phyloP scores from a whole-genome alignment of 1,140 invertebrate species.

The Ptiloglossa arizonensis region DNA sequence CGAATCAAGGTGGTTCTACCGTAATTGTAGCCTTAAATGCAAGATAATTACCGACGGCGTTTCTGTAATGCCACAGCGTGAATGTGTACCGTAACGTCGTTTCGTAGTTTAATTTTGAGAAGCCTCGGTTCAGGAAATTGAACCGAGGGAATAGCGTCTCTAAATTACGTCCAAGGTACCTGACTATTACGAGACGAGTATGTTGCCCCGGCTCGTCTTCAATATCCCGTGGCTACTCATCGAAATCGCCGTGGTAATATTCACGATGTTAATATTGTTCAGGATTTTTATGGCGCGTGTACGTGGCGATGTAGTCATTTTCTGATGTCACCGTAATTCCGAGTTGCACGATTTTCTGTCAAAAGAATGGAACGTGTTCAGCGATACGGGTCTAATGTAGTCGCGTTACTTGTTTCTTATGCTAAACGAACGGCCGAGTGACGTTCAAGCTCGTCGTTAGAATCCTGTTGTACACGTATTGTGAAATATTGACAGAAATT shows the following conservation, averaged over 20 bases:
- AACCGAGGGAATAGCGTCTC: constrained; percentile 1
- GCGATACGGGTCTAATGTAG: not conserved
- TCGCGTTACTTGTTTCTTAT: not conserved
- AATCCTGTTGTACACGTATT: constrained; percentile 19
- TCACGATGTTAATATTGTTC: not conserved
- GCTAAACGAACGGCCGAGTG: constrained; percentile 4
- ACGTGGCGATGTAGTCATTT: too few relatives aligned
- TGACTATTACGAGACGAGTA: not conserved
- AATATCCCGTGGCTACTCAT: not conserved
- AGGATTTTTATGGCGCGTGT: too few relatives aligned
- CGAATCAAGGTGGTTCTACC: not conserved
- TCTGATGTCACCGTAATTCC: too few relatives aligned
- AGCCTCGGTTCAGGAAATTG: constrained; percentile 10
- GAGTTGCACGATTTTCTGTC: too few relatives aligned
- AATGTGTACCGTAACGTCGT: not conserved
- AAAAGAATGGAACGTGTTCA: too few relatives aligned
- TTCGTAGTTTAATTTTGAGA: not conserved
- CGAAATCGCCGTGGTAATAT: too few relatives aligned
- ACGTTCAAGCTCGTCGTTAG: not conserved
- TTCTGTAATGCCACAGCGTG: not conserved
- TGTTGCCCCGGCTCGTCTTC: not conserved
- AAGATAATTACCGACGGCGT: not conserved
- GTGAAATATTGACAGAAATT: constrained; percentile 22
- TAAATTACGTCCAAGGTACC: not conserved
- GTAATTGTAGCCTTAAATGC: constrained; percentile 4